A percentile compares a stretch with the other conserved stretches of the same genome.
Evolutionary conservation across 2,888 invertebrate genomes (phyloP).

Genomic region (Drosophila ustulata): DNA sequence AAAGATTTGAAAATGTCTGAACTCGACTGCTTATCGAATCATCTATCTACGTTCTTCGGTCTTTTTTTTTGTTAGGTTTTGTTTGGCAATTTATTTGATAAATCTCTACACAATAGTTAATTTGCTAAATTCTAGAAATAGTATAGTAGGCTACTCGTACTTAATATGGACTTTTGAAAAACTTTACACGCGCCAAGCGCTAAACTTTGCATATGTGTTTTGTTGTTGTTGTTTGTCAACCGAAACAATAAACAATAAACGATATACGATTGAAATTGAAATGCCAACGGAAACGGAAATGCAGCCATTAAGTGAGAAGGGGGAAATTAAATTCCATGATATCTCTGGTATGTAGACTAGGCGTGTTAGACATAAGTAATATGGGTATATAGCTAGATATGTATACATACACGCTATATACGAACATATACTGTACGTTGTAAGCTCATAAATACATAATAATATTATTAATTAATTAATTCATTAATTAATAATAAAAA

Average conservation of each 20-base stretch:
- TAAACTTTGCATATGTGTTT: conserved; percentile 36
- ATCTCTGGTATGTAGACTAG: conserved; percentile 44
- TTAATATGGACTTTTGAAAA: conserved; percentile 71
- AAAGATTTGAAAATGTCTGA: conserved; percentile 23
- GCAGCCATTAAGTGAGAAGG: conserved; percentile 13
- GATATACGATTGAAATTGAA: background rate
- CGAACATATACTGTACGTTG: conserved; percentile 50
- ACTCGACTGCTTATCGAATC: conserved; percentile 13
- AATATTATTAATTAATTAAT: conserved; percentile 38
- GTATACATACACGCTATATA: conserved; percentile 54
- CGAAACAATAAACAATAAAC: background rate
- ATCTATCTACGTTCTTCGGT: conserved; percentile 27
- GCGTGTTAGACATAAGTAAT: conserved; percentile 24
- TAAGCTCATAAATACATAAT: conserved; percentile 80
- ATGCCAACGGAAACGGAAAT: conserved; percentile 27
- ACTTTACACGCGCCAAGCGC: conserved; percentile 49
- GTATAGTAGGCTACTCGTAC: conserved; percentile 57
- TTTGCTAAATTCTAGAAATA: conserved; percentile 63
- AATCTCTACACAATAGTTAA: conserved; percentile 50
- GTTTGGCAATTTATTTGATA: conserved; percentile 68
- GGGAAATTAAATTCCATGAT: conserved; percentile 31
- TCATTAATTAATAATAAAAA: conserved; percentile 58
- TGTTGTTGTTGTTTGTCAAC: conserved; percentile 1
- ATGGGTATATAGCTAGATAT: conserved; percentile 61
- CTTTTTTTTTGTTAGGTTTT: background rate